Evolutionary conservation across 1,140 invertebrate species (phyloP).

Genomic region (Oscheius sp.): DNA sequence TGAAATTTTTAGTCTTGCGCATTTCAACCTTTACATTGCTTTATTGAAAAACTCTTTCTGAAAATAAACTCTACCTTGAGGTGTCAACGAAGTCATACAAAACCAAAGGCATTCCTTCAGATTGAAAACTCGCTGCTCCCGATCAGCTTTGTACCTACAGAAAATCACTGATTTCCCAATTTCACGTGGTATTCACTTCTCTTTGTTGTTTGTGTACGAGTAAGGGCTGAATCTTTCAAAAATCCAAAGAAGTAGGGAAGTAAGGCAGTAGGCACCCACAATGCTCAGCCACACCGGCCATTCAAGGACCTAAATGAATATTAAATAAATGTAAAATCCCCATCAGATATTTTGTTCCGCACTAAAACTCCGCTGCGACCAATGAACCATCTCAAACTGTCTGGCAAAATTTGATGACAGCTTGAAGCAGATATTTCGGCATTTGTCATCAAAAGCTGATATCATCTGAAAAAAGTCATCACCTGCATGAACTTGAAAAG

Average conservation of each 20-base stretch:
- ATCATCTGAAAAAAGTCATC: constrained; percentile 3
- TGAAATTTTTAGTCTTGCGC: neutral
- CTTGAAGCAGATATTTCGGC: no score
- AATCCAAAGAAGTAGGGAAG: constrained; percentile 87
- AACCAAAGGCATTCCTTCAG: constrained; percentile 96
- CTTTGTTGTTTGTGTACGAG: constrained; percentile 82
- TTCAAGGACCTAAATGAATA: constrained; percentile 72
- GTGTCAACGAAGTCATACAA: constrained; percentile 94
- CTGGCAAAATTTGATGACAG: no score
- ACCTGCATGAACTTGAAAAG: constrained; percentile 89
- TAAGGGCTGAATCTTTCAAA: constrained; percentile 95
- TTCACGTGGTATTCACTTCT: constrained; percentile 23
- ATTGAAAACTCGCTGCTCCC: constrained; percentile 89
- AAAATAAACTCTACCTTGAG: constrained; percentile 74
- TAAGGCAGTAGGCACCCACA: constrained; percentile 88
- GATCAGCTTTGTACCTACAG: constrained; percentile 79
- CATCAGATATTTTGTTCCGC: no score
- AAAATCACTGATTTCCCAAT: neutral
- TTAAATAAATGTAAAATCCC: no score
- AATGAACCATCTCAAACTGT: no score
- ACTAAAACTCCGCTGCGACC: no score
- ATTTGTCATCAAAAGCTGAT: no score
- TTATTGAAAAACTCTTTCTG: neutral
- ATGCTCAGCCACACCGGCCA: constrained; percentile 94
- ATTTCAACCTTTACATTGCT: no score